Conservation (phyloP, 1,140 invertebrate genomes). For the Magallana angulata region DNA sequence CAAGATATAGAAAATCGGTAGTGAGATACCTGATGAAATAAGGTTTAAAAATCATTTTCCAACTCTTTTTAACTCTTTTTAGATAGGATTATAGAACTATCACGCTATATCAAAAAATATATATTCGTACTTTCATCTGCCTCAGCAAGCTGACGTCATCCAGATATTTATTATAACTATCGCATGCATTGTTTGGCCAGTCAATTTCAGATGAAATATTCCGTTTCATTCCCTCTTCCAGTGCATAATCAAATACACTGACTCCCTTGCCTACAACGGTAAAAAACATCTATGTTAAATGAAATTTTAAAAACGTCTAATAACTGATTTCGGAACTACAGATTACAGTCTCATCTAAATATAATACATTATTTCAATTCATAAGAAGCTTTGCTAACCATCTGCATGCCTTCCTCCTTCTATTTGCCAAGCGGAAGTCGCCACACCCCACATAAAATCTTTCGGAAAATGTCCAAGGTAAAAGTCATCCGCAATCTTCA, state of each 20-base stretch:
- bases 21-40: conserved; percentile 65
- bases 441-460: conserved; percentile 78
- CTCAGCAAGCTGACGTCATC: conserved; percentile 83
- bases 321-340: too few species aligned
- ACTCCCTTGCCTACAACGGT: conserved; percentile 75
- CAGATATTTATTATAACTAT: conserved; percentile 84
- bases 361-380: neutral
- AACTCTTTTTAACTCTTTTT: too few species aligned
- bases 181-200: conserved; percentile 82
- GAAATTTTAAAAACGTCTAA: too few species aligned
- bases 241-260: neutral
- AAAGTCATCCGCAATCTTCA: conserved; percentile 60
- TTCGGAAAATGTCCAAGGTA: conserved; percentile 75
- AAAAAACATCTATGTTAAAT: too few species aligned
- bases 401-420: conserved; percentile 78
- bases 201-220: neutral
- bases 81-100: too few species aligned
- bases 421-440: conserved; percentile 78
- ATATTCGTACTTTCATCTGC: conserved; percentile 74
- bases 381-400: conserved; percentile 64
- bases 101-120: too few species aligned
- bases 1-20: conserved; percentile 76
- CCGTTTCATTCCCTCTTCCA: neutral
- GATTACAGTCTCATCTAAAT: too few species aligned
- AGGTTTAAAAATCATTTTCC: too few species aligned